These are phyloP conservation scores for Myodes glareolus DNA, from an alignment of 2,113 vertebrate species.

Conservation along the genomic window DNA sequence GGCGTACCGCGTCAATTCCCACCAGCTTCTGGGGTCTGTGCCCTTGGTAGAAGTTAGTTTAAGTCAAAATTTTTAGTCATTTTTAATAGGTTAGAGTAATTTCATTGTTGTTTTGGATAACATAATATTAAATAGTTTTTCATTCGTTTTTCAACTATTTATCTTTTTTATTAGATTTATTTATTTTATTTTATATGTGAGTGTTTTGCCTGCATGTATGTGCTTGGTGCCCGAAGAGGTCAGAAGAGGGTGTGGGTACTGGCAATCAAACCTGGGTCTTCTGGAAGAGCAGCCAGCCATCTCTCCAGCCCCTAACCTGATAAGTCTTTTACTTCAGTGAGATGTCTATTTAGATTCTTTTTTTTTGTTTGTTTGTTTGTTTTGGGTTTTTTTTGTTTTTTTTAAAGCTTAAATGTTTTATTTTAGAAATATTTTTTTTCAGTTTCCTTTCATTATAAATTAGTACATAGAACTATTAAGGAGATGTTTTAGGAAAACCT, in stretches of 20 bases:
- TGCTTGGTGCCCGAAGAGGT: not conserved
- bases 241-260: not conserved
- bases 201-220: not conserved
- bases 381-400: too few relatives aligned
- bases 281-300: not conserved
- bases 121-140: not conserved
- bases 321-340: not conserved
- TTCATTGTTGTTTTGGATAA: not conserved
- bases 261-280: not conserved
- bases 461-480: conserved; percentile 71
- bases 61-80: not conserved
- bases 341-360: not conserved
- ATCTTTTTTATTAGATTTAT: not conserved
- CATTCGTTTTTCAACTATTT: not conserved
- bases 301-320: not conserved
- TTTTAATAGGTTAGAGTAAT: not conserved
- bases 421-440: not conserved
- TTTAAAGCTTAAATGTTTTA: conserved; percentile 54
- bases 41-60: not conserved
- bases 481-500: conserved; percentile 59
- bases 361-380: too few relatives aligned
- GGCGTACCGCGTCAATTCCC: too few relatives aligned
- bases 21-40: not conserved
- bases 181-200: not conserved
- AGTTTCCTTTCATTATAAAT: conserved; percentile 70